Evolutionary conservation across 1,140 invertebrate species (phyloP).

Genomic region (Hormaphis cornu): DNA sequence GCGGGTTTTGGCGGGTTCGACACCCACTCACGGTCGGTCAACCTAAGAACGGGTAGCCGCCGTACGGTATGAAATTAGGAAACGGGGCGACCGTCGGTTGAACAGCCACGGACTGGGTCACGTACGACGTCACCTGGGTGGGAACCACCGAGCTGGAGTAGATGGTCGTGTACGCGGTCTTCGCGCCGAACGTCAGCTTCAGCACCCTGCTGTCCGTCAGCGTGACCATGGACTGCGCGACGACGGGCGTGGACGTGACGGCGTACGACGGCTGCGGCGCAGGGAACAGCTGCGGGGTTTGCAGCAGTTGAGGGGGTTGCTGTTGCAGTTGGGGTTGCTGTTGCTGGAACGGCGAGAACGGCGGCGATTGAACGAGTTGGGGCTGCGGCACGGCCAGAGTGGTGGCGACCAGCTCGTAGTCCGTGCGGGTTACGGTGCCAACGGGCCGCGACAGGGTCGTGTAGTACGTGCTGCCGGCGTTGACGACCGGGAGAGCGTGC

Average conservation of each 20-base stretch:
- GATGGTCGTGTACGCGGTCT: slow-evolving; percentile 75
- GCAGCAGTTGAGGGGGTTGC: slow-evolving; percentile 51
- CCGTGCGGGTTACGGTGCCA: slow-evolving; percentile 63
- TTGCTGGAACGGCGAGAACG: slow-evolving; percentile 64
- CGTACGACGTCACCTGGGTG: slow-evolving; percentile 68
- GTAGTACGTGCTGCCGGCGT: slow-evolving; percentile 59
- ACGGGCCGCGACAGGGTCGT: slow-evolving; percentile 67
- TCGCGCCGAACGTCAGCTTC: slow-evolving; percentile 78
- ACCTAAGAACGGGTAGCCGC: slow-evolving; percentile 7
- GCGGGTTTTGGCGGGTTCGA: too few relatives aligned
- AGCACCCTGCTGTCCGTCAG: slow-evolving; percentile 70
- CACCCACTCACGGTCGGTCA: background rate
- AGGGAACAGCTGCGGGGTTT: slow-evolving; percentile 43
- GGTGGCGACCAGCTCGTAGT: slow-evolving; percentile 63
- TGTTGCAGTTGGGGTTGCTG: slow-evolving; percentile 61
- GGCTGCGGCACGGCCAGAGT: slow-evolving; percentile 49
- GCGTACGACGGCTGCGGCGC: slow-evolving; percentile 60
- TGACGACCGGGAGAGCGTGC: slow-evolving; percentile 65
- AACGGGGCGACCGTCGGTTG: slow-evolving; percentile 60
- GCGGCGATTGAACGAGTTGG: slow-evolving; percentile 51
- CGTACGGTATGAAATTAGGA: slow-evolving; percentile 50
- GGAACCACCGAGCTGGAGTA: slow-evolving; percentile 76
- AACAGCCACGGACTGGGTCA: slow-evolving; percentile 65
- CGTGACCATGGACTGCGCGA: slow-evolving; percentile 68
- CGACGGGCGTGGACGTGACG: slow-evolving; percentile 68